Evolutionary conservation across 2,113 vertebrate genomes (phyloP), one percentile per base, ranked within the genome.

Genomic region (Rhagologus leucostigma): DNA sequence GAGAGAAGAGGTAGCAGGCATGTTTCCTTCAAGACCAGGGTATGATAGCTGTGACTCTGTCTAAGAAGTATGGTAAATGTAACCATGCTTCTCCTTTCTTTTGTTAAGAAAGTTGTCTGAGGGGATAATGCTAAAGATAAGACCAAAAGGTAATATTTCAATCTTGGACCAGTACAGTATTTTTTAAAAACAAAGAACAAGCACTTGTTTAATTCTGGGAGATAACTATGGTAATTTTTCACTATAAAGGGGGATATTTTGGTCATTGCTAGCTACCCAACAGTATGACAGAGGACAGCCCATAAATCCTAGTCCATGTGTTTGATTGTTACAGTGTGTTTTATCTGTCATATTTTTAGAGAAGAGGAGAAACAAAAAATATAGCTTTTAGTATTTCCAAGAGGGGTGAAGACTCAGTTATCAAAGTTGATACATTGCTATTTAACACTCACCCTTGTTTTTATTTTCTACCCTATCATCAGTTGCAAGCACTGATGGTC

Each of bases 211-310:
- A 42, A 47, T 41, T 83, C 30, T 55, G 26, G 11, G 35, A 46
- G 13, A 26, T 35, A 74, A 41, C 13, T 42, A 6, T 20, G 42
- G 18, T 11, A 0, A 9, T 33, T 65, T 94, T 68, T 24, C 9
- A 21, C 4, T 11, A 5, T 29, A 60, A 60, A 23, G 21, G 1
- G 3, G 0, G 1, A 6, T 29, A 65, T 65, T 71, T 69, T 52
- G 5, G 16, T 57, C 10, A 5, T 35, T 76, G 10, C 62, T 46
- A 62, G 11, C 13, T 67, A 42, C 11, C 1, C 68, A 32, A 49
- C 41, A 62, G 26, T 12, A 30, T 16, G 26, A 10, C 16, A 49
- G 41, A 85, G 14, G 20, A 50, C 12, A 76, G 15, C 4, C 17
- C 0, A 4, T 73, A 70, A 59, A 86, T 63, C 29, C 53, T 35